Conservation (phyloP, 2,888 invertebrate species). For the Onthophagus sagittarius region DNA sequence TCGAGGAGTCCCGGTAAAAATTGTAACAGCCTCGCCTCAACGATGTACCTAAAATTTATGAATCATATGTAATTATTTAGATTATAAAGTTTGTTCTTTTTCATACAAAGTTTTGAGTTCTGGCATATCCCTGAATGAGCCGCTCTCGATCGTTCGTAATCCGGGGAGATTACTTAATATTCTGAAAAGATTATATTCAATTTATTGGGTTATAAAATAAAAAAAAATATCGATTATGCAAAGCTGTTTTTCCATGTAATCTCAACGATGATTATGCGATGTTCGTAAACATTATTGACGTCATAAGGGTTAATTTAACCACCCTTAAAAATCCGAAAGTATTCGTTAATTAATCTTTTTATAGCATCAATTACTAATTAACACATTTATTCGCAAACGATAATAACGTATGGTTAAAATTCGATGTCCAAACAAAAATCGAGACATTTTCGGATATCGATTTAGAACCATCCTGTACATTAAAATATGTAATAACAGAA, state of each 20-base stretch:
- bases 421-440: too few relatives aligned
- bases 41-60: conserved; percentile 58
- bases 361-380: too few relatives aligned
- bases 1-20: conserved; percentile 52
- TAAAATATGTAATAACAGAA: too few relatives aligned
- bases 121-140: conserved; percentile 57
- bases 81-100: background rate
- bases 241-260: background rate
- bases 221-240: conserved; percentile 3
- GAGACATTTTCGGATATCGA: too few relatives aligned
- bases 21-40: conserved; percentile 61
- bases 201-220: background rate
- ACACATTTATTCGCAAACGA: too few relatives aligned
- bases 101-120: conserved; percentile 50
- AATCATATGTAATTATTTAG: background rate
- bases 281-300: too few relatives aligned
- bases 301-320: too few relatives aligned
- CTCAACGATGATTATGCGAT: too few relatives aligned
- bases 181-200: conserved; percentile 45
- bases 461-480: too few relatives aligned
- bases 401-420: too few relatives aligned
- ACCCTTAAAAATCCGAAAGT: too few relatives aligned
- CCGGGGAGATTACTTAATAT: conserved; percentile 55
- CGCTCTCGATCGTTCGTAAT: conserved; percentile 55
- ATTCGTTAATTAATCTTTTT: too few relatives aligned